phyloP scores from a whole-genome alignment of 2,797 vertebrate species.

The Cirrhinus mrigala region DNA sequence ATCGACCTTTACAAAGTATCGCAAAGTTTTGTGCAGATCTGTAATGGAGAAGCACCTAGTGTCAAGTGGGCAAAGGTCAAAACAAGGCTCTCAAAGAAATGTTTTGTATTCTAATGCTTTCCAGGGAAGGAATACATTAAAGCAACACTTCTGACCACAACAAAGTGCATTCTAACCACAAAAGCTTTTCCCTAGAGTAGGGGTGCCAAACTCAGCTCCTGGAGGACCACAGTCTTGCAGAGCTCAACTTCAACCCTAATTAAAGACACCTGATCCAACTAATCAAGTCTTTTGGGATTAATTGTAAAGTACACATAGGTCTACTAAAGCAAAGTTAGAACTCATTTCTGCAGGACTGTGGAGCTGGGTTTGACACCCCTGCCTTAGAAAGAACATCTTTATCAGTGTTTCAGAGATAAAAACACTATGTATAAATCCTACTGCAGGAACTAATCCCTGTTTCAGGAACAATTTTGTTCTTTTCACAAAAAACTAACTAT shows the following conservation, averaged over 20 bases:
- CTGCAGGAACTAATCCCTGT: background rate
- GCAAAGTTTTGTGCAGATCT: too few species aligned
- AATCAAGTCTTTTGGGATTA: background rate
- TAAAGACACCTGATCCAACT: background rate
- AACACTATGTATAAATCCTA: background rate
- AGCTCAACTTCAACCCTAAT: background rate
- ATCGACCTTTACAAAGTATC: too few species aligned
- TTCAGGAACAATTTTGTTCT: background rate
- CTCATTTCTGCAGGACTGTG: background rate
- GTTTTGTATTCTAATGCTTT: background rate
- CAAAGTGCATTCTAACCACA: background rate
- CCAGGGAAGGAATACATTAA: background rate
- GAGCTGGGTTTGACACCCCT: background rate
- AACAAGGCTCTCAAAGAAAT: background rate
- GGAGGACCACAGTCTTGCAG: background rate
- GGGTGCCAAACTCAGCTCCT: background rate
- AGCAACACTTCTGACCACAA: background rate
- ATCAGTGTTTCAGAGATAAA: background rate
- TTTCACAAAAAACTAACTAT: background rate
- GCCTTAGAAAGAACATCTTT: background rate
- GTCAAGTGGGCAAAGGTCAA: background rate
- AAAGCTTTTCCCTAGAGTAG: background rate
- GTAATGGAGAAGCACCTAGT: background rate
- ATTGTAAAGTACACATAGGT: background rate
- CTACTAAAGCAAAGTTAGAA: background rate